Base-by-base conservation (phyloP, 2,888 invertebrate species). In the Itoplectis maculator region DNA sequence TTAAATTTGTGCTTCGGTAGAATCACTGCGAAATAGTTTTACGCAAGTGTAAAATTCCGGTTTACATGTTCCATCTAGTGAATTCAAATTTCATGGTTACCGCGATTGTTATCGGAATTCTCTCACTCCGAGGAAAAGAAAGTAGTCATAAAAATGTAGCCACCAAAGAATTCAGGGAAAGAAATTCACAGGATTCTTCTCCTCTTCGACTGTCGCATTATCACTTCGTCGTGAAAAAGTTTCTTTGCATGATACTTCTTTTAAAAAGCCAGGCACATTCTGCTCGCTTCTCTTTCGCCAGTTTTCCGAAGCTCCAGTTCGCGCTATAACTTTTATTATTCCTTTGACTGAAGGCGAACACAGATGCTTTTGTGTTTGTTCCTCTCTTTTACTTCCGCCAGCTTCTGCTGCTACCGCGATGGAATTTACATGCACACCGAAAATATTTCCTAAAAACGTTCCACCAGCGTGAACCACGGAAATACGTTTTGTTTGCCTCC, bases 241-340 rank as follows among this genome's bases (percentile, higher is more conserved):
- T 35, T 56, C 13, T 35, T 35, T 29, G 29, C n/a, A 29, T 29
- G 65, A 66, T 23, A 66, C 23, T 66, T 66, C 45, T 65, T 65
- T 42, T 13, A 49, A 29, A 47, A 15, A 29, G 47, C 9, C 45
- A 49, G n/a, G 9, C 9, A n/a, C n/a, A 29, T 6, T 23, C 29
- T 49, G 20, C n/a, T 2, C 29, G 66, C 13, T 66, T 45, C 66
- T 66, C 40, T 15, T 20, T 18, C 11, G 61, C 61, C 37, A 61
- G 37, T 40, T 61, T 40, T 61, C 37, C 40, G 35, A 49, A 66
- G 49, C 29, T 35, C 1, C 45, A 6, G 45, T 7, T 23, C 63
- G 18, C 9, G 7, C 47, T 45, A 49, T 66, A 66, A 29, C 29
- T 47, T 61, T 15, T 61, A 61, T 61, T 35, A 29, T 49, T 47